A percentile compares a stretch with the other conserved stretches of the same genome.
Conservation (phyloP, 2,113 vertebrate species). For the Seriola rivoliana region DNA sequence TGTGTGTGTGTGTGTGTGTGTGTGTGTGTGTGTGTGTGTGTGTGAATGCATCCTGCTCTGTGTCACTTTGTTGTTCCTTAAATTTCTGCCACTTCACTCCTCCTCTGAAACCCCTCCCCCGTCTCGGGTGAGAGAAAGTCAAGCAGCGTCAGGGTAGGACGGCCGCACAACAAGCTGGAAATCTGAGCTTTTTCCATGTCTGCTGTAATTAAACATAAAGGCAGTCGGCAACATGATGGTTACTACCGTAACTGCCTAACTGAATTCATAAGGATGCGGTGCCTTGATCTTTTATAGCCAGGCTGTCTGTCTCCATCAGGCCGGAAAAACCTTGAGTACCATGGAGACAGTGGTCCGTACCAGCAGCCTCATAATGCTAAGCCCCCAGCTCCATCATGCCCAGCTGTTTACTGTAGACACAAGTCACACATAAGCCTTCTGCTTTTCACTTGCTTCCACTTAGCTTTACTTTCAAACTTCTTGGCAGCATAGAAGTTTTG, state of each 20-base stretch:
- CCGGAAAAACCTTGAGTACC: conserved; percentile 44
- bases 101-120: not conserved
- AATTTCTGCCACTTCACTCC: not conserved
- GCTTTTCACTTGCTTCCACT: conserved; percentile 41
- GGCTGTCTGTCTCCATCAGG: conserved; percentile 75
- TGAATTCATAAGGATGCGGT: conserved; percentile 60
- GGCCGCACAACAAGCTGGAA: conserved; percentile 56
- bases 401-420: conserved; percentile 79
- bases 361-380: conserved; percentile 59
- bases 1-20: not conserved
- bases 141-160: conserved; percentile 16
- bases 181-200: conserved; percentile 61
- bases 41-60: not conserved
- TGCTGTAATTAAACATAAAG: conserved; percentile 75
- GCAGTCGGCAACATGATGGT: conserved; percentile 48
- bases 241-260: conserved; percentile 48
- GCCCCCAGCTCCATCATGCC: conserved; percentile 64
- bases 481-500: conserved; percentile 18
- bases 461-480: conserved; percentile 39
- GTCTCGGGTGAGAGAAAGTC: conserved; percentile 19
- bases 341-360: conserved; percentile 54
- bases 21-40: not conserved
- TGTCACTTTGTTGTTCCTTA: conserved; percentile 11
- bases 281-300: conserved; percentile 77
- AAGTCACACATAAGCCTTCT: conserved; percentile 66